Evolutionary conservation across 2,113 vertebrate genomes (phyloP).

Genomic region (Dasyurus viverrinus): DNA sequence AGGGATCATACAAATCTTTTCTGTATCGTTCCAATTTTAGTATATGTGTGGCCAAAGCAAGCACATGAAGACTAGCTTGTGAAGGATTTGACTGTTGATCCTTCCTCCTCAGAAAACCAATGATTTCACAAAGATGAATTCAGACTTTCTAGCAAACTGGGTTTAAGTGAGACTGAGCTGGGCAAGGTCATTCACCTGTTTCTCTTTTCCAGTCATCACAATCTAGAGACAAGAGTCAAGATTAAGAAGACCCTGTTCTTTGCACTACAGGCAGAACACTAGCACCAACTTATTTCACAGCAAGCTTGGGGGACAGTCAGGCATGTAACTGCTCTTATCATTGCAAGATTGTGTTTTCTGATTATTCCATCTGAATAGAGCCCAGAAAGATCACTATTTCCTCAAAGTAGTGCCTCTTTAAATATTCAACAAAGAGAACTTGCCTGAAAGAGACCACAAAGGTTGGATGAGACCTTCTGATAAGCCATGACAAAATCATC

Average conservation of each 20-base stretch:
- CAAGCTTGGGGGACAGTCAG: rapidly evolving
- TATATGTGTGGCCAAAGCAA: too few species aligned
- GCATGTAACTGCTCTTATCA: background rate
- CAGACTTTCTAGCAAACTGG: background rate
- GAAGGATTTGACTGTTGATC: background rate
- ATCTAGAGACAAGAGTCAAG: background rate
- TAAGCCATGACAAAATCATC: constrained; percentile 42
- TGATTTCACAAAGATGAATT: background rate
- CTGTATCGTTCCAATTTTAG: too few species aligned
- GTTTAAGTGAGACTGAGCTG: background rate
- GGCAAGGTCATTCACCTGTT: background rate
- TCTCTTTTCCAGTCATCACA: background rate
- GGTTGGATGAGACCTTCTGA: background rate
- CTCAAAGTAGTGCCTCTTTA: background rate
- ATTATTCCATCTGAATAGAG: background rate
- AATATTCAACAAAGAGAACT: background rate
- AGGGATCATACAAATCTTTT: too few species aligned
- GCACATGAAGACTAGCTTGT: background rate
- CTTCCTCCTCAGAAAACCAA: background rate
- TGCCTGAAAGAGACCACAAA: background rate
- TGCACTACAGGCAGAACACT: background rate
- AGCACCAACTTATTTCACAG: background rate
- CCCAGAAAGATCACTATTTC: background rate
- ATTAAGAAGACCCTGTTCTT: background rate
- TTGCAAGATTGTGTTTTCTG: background rate